A percentile compares a stretch with the other conserved stretches of the same genome.
phyloP scores from a whole-genome alignment of 2,113 vertebrate species.

The Bucco capensis region DNA sequence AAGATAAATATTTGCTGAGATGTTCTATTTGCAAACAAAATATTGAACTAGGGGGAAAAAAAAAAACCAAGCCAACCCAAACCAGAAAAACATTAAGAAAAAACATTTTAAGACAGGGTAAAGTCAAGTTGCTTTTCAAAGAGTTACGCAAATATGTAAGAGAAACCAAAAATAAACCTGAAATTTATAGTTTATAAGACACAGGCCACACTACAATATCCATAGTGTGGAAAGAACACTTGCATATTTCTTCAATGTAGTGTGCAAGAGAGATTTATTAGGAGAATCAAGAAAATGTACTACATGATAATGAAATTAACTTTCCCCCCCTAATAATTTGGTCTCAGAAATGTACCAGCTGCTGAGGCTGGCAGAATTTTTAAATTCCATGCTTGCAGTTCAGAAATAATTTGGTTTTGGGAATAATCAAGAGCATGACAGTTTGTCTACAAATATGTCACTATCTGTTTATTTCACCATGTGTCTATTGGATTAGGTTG shows the following conservation, averaged over 20 bases:
- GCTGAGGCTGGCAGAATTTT: slow-evolving; percentile 56
- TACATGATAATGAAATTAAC: slow-evolving; percentile 51
- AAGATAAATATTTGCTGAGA: not conserved
- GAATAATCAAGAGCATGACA: slow-evolving; percentile 70
- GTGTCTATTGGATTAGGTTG: slow-evolving; percentile 67
- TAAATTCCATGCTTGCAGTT: slow-evolving; percentile 44
- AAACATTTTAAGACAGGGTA: not conserved
- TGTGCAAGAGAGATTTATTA: slow-evolving; percentile 1
- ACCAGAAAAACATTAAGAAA: too few relatives aligned
- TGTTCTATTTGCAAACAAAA: not conserved
- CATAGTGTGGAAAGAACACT: not conserved
- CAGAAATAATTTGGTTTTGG: slow-evolving; percentile 70
- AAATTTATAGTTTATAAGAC: not conserved
- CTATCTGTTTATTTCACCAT: slow-evolving; percentile 67
- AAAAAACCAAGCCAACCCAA: not conserved
- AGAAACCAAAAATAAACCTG: not conserved
- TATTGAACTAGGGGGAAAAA: too few relatives aligned
- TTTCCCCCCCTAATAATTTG: slow-evolving; percentile 36
- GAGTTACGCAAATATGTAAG: not conserved
- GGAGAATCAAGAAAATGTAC: slow-evolving; percentile 29
- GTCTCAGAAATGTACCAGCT: slow-evolving; percentile 59
- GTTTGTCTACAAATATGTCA: slow-evolving; percentile 78
- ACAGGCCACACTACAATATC: not conserved
- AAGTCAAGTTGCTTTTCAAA: not conserved
- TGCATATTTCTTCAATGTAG: not conserved